Evolutionary conservation across 2,797 vertebrate genomes (phyloP), one percentile per base, ranked within the genome.

Genomic region (Diceros bicornis): DNA sequence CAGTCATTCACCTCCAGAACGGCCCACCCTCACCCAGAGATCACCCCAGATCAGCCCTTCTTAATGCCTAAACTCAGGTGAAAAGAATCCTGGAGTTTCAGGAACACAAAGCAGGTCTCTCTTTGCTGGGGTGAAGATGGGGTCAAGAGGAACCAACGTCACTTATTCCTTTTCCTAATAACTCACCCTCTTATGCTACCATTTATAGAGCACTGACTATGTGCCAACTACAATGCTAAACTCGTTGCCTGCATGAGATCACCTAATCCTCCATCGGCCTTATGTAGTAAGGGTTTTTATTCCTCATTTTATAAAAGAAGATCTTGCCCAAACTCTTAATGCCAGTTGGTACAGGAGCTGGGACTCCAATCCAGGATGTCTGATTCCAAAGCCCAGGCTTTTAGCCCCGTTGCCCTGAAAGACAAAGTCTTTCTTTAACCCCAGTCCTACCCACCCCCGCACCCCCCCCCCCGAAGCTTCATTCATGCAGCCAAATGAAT

Each of bases 131-230:
- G 37, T 75, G 23, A 82, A 86, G 21, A n/a, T 7, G 18, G 9
- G 17, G 7, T 59, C 64, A 81, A 47, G 50, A 77, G 61, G 75
- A 57, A 61, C 27, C 66, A 85, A 27, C 34, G n/a, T 66, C 34
- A 9, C 55, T 84, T 86, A 66, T 77, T 91, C 74, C 79, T 84
- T 75, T 89, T 50, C 44, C 82, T 75, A 52, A 68, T 59, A 79
- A 68, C 57, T 41, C 57, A 32, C 14, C 14, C 6, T 91, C 6
- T 68, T 61, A 29, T 0, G 2, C 44, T 47, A 13, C 75, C 69
- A 52, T 57, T 61, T 72, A 34, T 21, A 55, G 82, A 89, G 29
- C 4, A 4, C 52, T 16, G 25, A 25, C 47, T 20, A 5, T 27
- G 27, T 37, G 59, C 82, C 86, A 55, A 37, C 17, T 29, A 9